These are phyloP conservation scores for Metalampra italica DNA, from an alignment of 2,888 invertebrate genomes.

Conservation along the genomic window DNA sequence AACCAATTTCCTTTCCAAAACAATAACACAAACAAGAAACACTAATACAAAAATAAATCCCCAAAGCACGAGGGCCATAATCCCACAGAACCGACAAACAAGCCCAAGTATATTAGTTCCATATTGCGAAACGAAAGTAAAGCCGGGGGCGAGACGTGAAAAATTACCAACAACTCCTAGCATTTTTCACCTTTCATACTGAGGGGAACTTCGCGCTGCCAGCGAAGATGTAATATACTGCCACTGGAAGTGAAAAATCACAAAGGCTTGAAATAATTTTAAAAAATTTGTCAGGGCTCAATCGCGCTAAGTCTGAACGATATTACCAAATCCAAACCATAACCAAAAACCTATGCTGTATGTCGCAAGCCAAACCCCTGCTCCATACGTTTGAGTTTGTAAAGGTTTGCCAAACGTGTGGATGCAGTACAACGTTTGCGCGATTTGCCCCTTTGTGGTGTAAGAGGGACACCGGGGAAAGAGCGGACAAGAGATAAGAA, in stretches of 20 bases:
- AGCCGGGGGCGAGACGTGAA: conserved; percentile 24
- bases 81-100: conserved; percentile 12
- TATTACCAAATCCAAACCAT: too few species aligned
- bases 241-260: conserved; percentile 9
- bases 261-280: too few species aligned
- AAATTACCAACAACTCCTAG: conserved; percentile 34
- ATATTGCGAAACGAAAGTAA: conserved; percentile 8
- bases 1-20: background rate
- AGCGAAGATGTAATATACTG: conserved; percentile 1
- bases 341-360: too few species aligned
- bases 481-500: too few species aligned
- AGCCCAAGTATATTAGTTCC: conserved; percentile 8
- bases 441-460: too few species aligned
- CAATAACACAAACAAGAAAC: background rate
- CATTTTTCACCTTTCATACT: conserved; percentile 40
- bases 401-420: too few species aligned
- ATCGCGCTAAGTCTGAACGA: background rate
- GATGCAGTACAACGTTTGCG: too few species aligned
- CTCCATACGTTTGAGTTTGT: too few species aligned
- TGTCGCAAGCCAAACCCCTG: too few species aligned
- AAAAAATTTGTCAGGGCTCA: too few species aligned
- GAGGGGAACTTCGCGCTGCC: conserved; percentile 17
- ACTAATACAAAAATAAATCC: background rate
- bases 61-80: background rate
- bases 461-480: too few species aligned